Percentiles rank a stretch among this genome's conserved stretches.
Conservation (phyloP, 2,888 invertebrate species). For the Gerosis bhagava region DNA sequence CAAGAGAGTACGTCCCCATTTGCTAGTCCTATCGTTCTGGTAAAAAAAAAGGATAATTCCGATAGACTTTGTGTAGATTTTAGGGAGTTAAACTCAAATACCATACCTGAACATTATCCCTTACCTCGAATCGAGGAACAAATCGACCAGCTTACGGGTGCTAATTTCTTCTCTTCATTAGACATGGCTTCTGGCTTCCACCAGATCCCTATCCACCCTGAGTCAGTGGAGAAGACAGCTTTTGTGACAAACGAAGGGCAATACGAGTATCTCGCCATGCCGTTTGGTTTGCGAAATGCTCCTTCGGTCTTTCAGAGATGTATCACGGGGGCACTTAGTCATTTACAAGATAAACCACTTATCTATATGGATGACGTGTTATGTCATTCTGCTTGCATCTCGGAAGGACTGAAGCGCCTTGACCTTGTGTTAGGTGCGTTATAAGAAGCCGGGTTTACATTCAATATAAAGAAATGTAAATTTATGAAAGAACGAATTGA, state of each 20-base stretch:
- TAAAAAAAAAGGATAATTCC: background rate
- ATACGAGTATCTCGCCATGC: too few relatives aligned
- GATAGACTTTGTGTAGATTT: background rate
- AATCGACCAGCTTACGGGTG: background rate
- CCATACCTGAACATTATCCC: background rate
- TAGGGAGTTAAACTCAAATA: conserved; percentile 4
- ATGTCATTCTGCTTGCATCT: conserved; percentile 13
- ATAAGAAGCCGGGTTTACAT: conserved; percentile 24
- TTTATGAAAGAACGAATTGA: background rate
- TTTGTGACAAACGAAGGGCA: background rate
- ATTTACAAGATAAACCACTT: conserved; percentile 16
- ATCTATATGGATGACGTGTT: conserved; percentile 33
- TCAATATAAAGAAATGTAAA: background rate
- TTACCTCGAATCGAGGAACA: conserved; percentile 1
- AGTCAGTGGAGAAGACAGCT: background rate
- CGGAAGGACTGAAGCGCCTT: conserved; percentile 19
- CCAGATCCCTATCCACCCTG: too few relatives aligned
- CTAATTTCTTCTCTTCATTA: too few relatives aligned
- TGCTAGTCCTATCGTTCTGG: background rate
- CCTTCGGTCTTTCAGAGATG: too few relatives aligned
- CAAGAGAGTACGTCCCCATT: conserved; percentile 32
- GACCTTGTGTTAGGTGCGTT: background rate
- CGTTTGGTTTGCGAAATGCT: conserved; percentile 6
- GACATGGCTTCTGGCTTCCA: too few relatives aligned
- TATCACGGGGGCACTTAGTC: background rate